Evolutionary conservation across 2,888 invertebrate genomes (phyloP), one percentile per base, ranked within the genome.

Genomic region (Euclidia mi): DNA sequence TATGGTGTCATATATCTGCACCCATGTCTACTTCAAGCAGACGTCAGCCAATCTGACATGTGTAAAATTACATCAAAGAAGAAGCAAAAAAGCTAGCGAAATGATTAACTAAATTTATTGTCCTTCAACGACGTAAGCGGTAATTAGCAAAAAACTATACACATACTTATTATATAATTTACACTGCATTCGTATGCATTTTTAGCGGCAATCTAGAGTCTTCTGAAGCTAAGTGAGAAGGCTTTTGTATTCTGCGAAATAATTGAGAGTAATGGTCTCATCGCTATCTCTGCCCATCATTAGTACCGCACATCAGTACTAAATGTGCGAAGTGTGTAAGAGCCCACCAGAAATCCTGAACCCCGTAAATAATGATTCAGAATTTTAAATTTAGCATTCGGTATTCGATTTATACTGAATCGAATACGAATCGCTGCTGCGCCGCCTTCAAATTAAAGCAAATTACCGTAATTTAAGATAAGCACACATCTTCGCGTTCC

Each of bases 211-310:
- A 47, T 15, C 52, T 37, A 37, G 31, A 31, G 53, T 48, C 47
- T 55, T 42, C 32, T 49, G 43, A 53, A 66, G 41, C 34, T 38
- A 55, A 62, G 48, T 52, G 49, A 42, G 42, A 61, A 46, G 43
- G 57, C n/a, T 64, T 46, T 50, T 67, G 68, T 46, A 49, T 51
- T 53, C 38, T 53, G 35, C 10, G 17, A 10, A 56, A 51, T 45
- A 64, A 68, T 56, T 47, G 44, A 50, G 41, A 48, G 15, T 45
- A 57, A 55, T 48, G 55, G 20, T 40, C 47, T 11, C 4, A 59
- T 59, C 64, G 56, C 55, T 29, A 34, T 68, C 51, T 60, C 32
- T 60, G 37, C 17, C 28, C 47, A 47, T 46, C 25, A 51, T 53
- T 48, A 51, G 50, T 49, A 40, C n/a, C 31, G 32, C 43, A 9